Conservation (phyloP, 2,113 vertebrate species). For the Psittacus erithacus region DNA sequence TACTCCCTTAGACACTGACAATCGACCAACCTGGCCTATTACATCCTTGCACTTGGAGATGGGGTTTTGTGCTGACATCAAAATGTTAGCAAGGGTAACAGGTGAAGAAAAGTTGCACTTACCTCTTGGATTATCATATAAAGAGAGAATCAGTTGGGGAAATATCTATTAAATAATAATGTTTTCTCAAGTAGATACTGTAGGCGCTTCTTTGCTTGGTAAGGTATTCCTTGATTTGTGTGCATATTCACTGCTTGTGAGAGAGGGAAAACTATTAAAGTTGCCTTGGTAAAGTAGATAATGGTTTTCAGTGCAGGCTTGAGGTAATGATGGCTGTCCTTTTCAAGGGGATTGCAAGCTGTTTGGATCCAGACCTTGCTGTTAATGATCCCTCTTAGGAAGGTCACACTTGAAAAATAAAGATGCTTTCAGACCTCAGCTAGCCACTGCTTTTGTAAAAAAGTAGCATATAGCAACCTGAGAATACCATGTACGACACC, state of each 20-base stretch:
- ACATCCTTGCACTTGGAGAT: background rate
- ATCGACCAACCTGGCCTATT: background rate
- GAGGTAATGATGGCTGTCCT: background rate
- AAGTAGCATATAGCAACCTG: background rate
- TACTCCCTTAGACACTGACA: background rate
- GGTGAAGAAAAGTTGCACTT: background rate
- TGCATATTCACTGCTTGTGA: background rate
- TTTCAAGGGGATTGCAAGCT: background rate
- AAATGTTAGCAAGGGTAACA: background rate
- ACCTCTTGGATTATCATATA: background rate
- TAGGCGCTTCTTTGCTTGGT: background rate
- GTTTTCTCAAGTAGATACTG: background rate
- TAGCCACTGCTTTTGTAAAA: background rate
- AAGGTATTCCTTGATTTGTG: background rate
- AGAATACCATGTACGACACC: background rate
- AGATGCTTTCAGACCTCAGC: background rate
- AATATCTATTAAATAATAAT: background rate
- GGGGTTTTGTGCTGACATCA: background rate
- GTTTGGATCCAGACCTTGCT: background rate
- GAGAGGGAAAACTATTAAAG: background rate
- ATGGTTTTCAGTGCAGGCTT: background rate
- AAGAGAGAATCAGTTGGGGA: background rate
- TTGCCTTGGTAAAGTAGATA: background rate
- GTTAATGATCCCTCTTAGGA: background rate
- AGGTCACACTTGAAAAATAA: background rate